Conservation (phyloP, 1,140 invertebrate genomes). For the Drosophila tristis region DNA sequence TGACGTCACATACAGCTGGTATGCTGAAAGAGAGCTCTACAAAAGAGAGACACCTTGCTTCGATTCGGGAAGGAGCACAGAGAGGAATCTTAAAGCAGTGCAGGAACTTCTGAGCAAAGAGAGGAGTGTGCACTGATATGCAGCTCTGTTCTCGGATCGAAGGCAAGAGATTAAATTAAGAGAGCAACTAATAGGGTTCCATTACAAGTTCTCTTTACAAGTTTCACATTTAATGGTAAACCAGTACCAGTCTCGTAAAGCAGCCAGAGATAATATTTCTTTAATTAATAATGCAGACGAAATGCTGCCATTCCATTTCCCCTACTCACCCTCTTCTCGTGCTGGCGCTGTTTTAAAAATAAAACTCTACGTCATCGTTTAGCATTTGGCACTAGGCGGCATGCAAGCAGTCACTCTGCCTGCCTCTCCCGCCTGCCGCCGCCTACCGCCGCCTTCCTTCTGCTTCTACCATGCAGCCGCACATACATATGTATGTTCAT, state of each 20-base stretch:
- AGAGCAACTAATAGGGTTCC: too few relatives aligned
- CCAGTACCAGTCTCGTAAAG: conserved; percentile 18
- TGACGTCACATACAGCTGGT: conserved; percentile 12
- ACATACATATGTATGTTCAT: conserved; percentile 62
- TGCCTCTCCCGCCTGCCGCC: neutral
- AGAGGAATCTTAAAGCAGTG: too few relatives aligned
- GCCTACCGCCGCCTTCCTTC: neutral
- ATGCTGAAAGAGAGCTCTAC: too few relatives aligned
- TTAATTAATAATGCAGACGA: conserved; percentile 34
- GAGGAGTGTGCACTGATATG: too few relatives aligned
- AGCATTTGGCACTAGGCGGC: conserved; percentile 33
- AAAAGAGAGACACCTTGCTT: too few relatives aligned
- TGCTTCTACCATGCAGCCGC: conserved; percentile 30
- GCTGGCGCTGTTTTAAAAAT: conserved; percentile 39
- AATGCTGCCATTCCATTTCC: conserved; percentile 17
- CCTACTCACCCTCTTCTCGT: neutral
- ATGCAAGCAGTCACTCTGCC: too few relatives aligned
- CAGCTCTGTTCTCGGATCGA: too few relatives aligned
- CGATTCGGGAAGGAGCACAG: too few relatives aligned
- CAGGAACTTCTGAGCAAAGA: too few relatives aligned
- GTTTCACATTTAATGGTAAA: conserved; percentile 10
- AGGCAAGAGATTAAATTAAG: too few relatives aligned
- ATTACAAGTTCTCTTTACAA: too few relatives aligned
- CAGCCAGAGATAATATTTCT: conserved; percentile 28
- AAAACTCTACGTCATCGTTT: conserved; percentile 58